Conservation (phyloP, 2,797 vertebrate genomes). For the Manis pentadactyla region DNA sequence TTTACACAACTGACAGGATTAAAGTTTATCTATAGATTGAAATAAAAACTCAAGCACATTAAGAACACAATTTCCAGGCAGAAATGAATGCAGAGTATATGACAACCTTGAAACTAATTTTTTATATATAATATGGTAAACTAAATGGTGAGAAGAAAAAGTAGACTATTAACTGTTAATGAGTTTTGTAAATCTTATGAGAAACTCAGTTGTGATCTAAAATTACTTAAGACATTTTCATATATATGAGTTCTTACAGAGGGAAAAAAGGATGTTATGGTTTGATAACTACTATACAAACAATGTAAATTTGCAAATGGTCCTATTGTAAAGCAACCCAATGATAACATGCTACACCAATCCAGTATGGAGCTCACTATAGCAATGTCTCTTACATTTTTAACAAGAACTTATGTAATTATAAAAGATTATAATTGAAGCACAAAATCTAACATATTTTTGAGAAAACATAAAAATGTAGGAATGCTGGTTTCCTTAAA, state of each 20-base stretch:
- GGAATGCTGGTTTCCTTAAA: slow-evolving; percentile 19
- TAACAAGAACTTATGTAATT: slow-evolving; percentile 28
- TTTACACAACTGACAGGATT: slow-evolving; percentile 9
- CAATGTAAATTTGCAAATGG: neutral
- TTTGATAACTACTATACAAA: neutral
- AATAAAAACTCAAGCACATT: slow-evolving; percentile 1
- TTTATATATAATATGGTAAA: neutral
- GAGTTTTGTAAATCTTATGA: slow-evolving; percentile 36
- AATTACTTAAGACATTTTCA: slow-evolving; percentile 45
- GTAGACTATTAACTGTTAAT: neutral
- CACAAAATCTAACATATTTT: slow-evolving; percentile 8
- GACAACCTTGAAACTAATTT: neutral
- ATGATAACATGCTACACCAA: neutral
- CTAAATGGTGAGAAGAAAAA: slow-evolving; percentile 12
- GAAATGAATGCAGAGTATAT: slow-evolving; percentile 25
- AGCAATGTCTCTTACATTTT: neutral
- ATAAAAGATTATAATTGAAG: slow-evolving; percentile 46
- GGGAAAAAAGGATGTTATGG: neutral
- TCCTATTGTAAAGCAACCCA: slow-evolving; percentile 1
- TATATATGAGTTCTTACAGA: neutral
- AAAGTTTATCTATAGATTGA: neutral
- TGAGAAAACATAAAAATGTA: slow-evolving; percentile 53
- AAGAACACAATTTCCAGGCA: slow-evolving; percentile 45
- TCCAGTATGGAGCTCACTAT: neutral
- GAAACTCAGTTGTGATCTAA: slow-evolving; percentile 11